Evolutionary conservation across 2,888 invertebrate genomes (phyloP).

Genomic region (Thyatira batis): DNA sequence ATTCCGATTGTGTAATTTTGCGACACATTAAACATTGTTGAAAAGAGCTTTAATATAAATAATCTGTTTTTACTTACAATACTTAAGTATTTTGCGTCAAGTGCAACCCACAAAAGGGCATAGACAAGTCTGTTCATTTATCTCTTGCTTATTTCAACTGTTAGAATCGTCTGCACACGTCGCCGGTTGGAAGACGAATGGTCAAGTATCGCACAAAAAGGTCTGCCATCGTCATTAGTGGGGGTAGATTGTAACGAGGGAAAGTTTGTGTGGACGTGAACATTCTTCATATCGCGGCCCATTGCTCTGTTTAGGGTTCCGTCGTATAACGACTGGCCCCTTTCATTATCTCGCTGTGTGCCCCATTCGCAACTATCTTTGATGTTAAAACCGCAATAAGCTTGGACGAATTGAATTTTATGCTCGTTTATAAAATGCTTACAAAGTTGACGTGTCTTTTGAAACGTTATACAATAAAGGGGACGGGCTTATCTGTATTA

Average conservation of each 20-base stretch:
- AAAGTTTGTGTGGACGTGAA: conserved; percentile 57
- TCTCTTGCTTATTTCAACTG: conserved; percentile 41
- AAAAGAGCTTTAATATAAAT: not conserved
- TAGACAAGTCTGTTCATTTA: conserved; percentile 40
- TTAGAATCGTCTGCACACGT: conserved; percentile 61
- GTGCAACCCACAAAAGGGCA: conserved; percentile 1
- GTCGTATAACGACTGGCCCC: conserved; percentile 49
- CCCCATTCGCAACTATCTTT: conserved; percentile 63
- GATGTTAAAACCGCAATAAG: conserved; percentile 58
- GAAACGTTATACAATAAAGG: conserved; percentile 32
- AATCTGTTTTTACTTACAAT: not conserved
- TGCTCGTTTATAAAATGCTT: conserved; percentile 52
- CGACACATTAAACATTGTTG: not conserved
- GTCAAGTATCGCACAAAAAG: conserved; percentile 69
- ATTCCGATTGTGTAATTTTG: conserved; percentile 36
- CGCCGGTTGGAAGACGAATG: conserved; percentile 72
- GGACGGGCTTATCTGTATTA: conserved; percentile 34
- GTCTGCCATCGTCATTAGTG: conserved; percentile 70
- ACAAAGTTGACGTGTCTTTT: conserved; percentile 41
- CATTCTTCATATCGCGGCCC: conserved; percentile 70
- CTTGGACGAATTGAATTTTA: conserved; percentile 57
- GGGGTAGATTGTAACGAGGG: conserved; percentile 61
- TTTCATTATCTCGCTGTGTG: conserved; percentile 60
- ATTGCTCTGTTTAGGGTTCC: conserved; percentile 64
- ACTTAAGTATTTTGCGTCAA: not conserved